Evolutionary conservation across 2,113 vertebrate genomes (phyloP), one percentile per base, ranked within the genome.

Genomic region (Holacanthus passer): DNA sequence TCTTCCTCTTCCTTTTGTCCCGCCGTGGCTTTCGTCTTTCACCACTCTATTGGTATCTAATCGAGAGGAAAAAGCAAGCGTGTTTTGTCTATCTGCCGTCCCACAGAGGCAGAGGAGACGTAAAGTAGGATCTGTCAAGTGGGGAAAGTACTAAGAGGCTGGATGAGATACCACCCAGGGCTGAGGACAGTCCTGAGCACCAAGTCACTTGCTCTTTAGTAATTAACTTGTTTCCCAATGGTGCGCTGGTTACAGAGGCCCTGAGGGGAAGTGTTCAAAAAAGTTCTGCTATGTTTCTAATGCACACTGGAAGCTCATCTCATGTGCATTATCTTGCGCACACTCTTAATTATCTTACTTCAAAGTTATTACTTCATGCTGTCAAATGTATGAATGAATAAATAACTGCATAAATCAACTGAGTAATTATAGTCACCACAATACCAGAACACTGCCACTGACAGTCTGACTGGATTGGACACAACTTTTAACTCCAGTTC

Each of bases 1-100:
- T 88, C 90, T 92, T 94, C 91, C 92, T 92, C 77, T 82, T 71
- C 84, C 84, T 27, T 89, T 92, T 94, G 90, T 91, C 68, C 77
- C 13, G 55, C 67, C 24, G 27, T 43, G 81, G 79, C 72, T 82
- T 80, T 86, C 63, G 58, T 88, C 89, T 90, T 79, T 82, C 87
- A 77, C 56, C 58, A 37, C 86, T 90, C 90, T 84, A 91, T 93
- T 92, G 69, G 82, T 88, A 92, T 93, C 66, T 93, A 93, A 94
- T 95, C 83, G 56, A 65, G 89, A 90, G 92, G 88, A 94, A 92
- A 89, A 80, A 80, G 83, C 73, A 68, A 77, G 66, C 64, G 35
- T 88, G 92, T 91, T 93, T 93, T 93, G 90, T 93, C 90, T 91
- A 77, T 82, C 77, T 70, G 84, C 84, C 56, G 85, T 86, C 91